Evolutionary conservation across 2,797 vertebrate genomes (phyloP).

Genomic region (Hybognathus amarus): DNA sequence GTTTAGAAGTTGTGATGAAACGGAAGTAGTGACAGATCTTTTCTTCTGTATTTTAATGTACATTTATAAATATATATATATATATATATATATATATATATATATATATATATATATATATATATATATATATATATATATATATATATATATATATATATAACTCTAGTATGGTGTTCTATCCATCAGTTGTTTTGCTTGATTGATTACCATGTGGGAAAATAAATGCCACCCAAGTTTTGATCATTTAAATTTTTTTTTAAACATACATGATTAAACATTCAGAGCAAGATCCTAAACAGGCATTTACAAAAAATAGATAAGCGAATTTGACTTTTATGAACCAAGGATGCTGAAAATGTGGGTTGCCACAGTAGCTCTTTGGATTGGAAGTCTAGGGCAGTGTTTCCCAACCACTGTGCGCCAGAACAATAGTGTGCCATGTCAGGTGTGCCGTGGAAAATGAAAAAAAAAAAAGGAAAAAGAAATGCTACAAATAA

Average conservation of each 20-base stretch:
- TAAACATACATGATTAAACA: neutral
- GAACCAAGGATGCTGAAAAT: neutral
- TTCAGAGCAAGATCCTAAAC: neutral
- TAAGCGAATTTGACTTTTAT: neutral
- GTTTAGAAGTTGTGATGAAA: neutral
- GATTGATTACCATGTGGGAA: neutral
- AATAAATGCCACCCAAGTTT: neutral
- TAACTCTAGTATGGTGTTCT: neutral
- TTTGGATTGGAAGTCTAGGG: conserved; percentile 1
- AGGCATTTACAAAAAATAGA: neutral
- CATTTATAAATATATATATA: too few species aligned
- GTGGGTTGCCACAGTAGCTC: neutral
- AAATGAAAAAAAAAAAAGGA: neutral
- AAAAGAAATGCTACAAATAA: neutral
- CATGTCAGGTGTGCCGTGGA: neutral
- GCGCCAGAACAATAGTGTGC: too few species aligned
- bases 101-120: too few species aligned
- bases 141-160: too few species aligned
- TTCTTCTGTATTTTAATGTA: neutral
- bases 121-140: too few species aligned
- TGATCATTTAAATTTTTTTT: neutral
- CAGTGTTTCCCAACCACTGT: neutral
- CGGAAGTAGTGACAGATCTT: neutral
- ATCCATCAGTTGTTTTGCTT: neutral
- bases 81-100: too few species aligned